Percentiles rank a stretch among this genome's conserved stretches.
Evolutionary conservation across 30 jellyfish, hydroid and myxozoan species (phyloP).

Genomic region (Morbakka virulenta): DNA sequence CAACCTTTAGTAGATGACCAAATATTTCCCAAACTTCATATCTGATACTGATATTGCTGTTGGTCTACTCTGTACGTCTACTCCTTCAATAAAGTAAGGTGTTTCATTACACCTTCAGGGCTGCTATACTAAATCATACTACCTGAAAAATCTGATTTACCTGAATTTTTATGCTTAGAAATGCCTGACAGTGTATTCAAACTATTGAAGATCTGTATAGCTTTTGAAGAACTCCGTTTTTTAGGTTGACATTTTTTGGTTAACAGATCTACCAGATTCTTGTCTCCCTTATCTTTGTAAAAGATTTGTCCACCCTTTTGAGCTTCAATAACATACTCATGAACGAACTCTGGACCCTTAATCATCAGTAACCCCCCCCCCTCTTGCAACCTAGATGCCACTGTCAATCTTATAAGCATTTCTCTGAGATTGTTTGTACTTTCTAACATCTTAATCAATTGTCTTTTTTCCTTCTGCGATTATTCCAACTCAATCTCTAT

Average conservation of each 20-base stretch:
- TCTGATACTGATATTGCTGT: background rate
- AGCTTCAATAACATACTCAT: slow-evolving; percentile 16
- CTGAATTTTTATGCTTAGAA: slow-evolving; percentile 6
- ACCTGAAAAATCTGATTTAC: slow-evolving; percentile 5
- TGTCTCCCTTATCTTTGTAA: too few relatives aligned
- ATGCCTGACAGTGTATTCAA: slow-evolving; percentile 18
- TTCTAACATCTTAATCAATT: too few relatives aligned
- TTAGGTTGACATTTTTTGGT: slow-evolving; percentile 31
- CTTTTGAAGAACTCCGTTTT: slow-evolving; percentile 8
- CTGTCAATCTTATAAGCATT: slow-evolving; percentile 1
- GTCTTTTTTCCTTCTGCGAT: background rate
- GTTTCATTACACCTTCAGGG: slow-evolving; percentile 4
- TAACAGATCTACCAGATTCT: slow-evolving; percentile 16
- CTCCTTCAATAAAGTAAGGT: slow-evolving; percentile 12
- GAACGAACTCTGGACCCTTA: slow-evolving; percentile 2
- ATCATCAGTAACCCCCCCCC: slow-evolving; percentile 9
- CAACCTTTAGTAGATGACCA: slow-evolving; percentile 4
- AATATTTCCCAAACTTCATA: slow-evolving; percentile 11
- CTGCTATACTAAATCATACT: slow-evolving; percentile 11
- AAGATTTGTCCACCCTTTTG: too few relatives aligned
- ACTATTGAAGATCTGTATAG: slow-evolving; percentile 30
- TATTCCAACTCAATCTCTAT: background rate
- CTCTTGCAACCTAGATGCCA: background rate
- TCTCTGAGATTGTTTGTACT: slow-evolving; percentile 10
- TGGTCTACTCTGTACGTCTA: slow-evolving; percentile 3